Conservation (phyloP, 2,113 vertebrate genomes). For the Colinus virginianus region DNA sequence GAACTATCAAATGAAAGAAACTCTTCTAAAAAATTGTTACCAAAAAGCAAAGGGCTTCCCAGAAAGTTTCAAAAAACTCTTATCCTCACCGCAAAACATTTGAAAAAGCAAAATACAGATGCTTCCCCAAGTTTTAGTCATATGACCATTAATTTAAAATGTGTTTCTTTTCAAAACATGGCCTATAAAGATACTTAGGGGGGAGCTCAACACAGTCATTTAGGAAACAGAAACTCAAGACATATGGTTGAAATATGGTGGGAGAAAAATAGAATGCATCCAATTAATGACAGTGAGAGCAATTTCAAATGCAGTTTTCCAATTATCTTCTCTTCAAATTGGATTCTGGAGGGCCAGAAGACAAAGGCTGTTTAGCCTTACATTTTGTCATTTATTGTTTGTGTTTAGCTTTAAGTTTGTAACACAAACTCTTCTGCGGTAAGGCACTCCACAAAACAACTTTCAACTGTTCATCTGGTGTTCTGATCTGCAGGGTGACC, state of each 20-base stretch:
- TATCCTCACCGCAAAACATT: slow-evolving; percentile 7
- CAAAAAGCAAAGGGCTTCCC: neutral
- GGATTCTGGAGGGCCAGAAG: neutral
- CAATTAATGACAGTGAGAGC: neutral
- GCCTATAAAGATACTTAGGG: slow-evolving; percentile 22
- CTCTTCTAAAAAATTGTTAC: neutral
- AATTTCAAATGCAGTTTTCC: slow-evolving; percentile 20
- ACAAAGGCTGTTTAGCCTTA: neutral
- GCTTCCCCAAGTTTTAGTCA: slow-evolving; percentile 22
- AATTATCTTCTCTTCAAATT: neutral
- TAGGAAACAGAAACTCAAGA: slow-evolving; percentile 43
- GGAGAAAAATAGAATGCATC: slow-evolving; percentile 24
- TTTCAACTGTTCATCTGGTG: neutral
- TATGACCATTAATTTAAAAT: slow-evolving; percentile 26
- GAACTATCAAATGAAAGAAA: slow-evolving; percentile 20
- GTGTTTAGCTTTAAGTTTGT: neutral
- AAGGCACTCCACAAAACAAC: neutral
- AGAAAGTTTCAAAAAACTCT: neutral
- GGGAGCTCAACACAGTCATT: neutral
- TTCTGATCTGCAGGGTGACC: neutral
- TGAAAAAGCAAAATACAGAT: slow-evolving; percentile 53
- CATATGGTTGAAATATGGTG: slow-evolving; percentile 59
- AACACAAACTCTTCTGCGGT: neutral
- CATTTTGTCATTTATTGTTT: neutral
- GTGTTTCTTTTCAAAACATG: slow-evolving; percentile 36